Base-by-base conservation (phyloP, 2,888 invertebrate genomes). In the Proisotoma minuta region DNA sequence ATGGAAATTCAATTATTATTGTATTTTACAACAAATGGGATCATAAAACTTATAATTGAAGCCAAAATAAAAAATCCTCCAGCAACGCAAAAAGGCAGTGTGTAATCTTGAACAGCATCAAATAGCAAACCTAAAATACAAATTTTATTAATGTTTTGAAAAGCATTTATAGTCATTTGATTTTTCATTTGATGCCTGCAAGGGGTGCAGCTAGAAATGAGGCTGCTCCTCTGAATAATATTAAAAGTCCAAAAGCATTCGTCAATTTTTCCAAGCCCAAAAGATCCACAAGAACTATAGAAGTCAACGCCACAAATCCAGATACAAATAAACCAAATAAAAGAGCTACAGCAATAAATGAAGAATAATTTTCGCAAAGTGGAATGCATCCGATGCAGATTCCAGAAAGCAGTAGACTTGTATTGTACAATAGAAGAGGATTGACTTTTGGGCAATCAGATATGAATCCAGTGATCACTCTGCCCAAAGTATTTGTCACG, bases 251-350 rank as follows among this genome's bases (percentile, higher is more conserved):
- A 80, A 97, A 99, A 52, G 97, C 96, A 78, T 94, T 97, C 52
- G 98, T 98, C 73, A 98, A 81, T 77, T 90, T 91, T 77, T 97
- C 95, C 77, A 99, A 81, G 1, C 98, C 97, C 53, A 98, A 83
- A 40, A 98, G 83, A 78, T 99, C 96, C 73, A 97, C 96, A 67
- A 98, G 83, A 76, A 98, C 94, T 77, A 98, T 97, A 52, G 97
- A 97, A 43, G 97, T 98, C 62, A 99, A 82, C 10, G 96, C 95
- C 76, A 98, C 95, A 81, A 94, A 98, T 67, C 96, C 81, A 89
- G 90, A 91, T 73, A 93, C 87, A 75, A 92, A 91, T 70, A 95
- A 82, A 66, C 96, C 97, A 77, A 96, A 97, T 75, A 91, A 87
- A 70, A 92, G 83, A 39, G 93, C 85, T 79, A 91, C 88, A 2